A percentile compares a stretch with the other conserved stretches of the same genome.
These are phyloP conservation scores for Cylloceria caligata DNA, from an alignment of 2,888 invertebrate species.

Conservation along the genomic window DNA sequence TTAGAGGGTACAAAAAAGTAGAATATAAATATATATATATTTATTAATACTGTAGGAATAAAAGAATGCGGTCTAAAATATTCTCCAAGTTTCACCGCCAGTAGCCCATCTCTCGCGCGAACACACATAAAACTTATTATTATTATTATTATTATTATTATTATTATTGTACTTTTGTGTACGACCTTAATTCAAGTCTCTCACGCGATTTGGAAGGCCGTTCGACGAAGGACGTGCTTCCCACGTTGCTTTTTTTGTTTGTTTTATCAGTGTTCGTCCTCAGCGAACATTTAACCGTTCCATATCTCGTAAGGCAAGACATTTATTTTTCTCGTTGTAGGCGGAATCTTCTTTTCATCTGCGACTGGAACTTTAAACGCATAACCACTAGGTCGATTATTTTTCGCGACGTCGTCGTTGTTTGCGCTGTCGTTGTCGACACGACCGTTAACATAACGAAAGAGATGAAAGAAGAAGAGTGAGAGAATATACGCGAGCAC, in stretches of 20 bases:
- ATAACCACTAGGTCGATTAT: conserved; percentile 32
- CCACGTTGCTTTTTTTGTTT: conserved; percentile 73
- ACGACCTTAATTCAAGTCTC: conserved; percentile 73
- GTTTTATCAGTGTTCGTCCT: not conserved
- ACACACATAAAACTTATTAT: conserved; percentile 32
- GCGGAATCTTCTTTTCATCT: not conserved
- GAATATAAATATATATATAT: not conserved
- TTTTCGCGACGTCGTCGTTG: conserved; percentile 33
- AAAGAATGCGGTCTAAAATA: conserved; percentile 32
- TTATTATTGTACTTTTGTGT: conserved; percentile 52
- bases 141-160: too few relatives aligned
- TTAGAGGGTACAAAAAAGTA: conserved; percentile 11
- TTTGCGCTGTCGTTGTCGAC: not conserved
- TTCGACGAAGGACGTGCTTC: conserved; percentile 75
- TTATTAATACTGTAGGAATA: not conserved
- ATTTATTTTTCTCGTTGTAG: conserved; percentile 17
- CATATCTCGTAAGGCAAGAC: conserved; percentile 44
- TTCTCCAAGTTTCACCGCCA: conserved; percentile 18
- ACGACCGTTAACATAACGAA: conserved; percentile 19
- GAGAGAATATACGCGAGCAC: conserved; percentile 6
- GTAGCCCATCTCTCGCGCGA: conserved; percentile 1
- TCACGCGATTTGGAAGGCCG: conserved; percentile 78
- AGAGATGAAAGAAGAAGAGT: conserved; percentile 27
- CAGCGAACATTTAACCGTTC: not conserved
- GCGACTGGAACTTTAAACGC: conserved; percentile 29